Evolutionary conservation across 2,113 vertebrate genomes (phyloP).

Genomic region (Nothocercus julius): DNA sequence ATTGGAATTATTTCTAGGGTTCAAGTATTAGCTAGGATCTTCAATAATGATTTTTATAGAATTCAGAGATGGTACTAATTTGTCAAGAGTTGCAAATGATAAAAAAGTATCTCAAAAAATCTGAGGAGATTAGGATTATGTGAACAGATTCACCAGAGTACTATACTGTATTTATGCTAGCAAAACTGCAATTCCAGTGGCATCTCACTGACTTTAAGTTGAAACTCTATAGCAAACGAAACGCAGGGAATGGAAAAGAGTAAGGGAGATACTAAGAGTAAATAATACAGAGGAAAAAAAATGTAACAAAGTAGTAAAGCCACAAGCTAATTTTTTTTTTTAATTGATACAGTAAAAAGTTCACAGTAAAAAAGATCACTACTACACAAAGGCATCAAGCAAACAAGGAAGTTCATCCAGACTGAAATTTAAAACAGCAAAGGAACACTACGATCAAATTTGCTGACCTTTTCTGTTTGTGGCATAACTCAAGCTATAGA

Average conservation of each 20-base stretch:
- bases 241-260: not conserved
- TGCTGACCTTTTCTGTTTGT: not conserved
- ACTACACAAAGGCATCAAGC: not conserved
- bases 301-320: not conserved
- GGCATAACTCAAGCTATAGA: not conserved
- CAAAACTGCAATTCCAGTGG: not conserved
- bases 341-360: not conserved
- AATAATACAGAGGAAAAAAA: not conserved
- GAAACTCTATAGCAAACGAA: not conserved
- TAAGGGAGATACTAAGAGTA: not conserved
- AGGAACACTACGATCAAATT: not conserved
- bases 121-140: not conserved
- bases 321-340: not conserved
- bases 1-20: not conserved
- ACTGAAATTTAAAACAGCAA: not conserved
- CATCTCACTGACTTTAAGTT: not conserved
- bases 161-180: not conserved
- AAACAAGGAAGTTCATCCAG: not conserved
- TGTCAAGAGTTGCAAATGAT: not conserved
- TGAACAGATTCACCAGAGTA: not conserved
- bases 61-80: not conserved
- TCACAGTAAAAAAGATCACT: not conserved
- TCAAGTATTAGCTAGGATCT: not conserved
- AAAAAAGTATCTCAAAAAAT: not conserved
- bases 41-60: not conserved